phyloP scores from a whole-genome alignment of 2,888 invertebrate species.

The Acrobasis repandana region DNA sequence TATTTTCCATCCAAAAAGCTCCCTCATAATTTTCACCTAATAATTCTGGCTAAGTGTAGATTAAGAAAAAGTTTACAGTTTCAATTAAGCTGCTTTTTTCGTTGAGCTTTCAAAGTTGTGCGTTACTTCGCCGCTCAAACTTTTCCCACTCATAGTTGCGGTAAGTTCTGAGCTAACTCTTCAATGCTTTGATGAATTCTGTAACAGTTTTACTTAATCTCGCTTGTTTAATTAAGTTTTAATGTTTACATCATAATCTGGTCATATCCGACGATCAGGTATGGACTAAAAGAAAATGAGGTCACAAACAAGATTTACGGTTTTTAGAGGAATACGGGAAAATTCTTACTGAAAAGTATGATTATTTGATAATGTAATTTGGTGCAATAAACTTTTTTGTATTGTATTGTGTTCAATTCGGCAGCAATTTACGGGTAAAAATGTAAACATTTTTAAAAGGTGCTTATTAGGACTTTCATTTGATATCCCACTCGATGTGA shows the following conservation, averaged over 20 bases:
- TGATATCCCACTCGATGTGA: too few species aligned
- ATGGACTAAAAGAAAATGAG: too few species aligned
- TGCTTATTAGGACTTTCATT: too few species aligned
- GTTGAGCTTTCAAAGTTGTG: constrained; percentile 39
- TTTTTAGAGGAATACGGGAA: too few species aligned
- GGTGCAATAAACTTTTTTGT: too few species aligned
- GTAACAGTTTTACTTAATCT: constrained; percentile 40
- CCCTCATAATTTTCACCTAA: constrained; percentile 34
- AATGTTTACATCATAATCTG: not conserved
- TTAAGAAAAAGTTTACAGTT: constrained; percentile 47
- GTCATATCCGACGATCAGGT: too few species aligned
- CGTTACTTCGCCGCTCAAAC: constrained; percentile 45
- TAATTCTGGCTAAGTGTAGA: constrained; percentile 36
- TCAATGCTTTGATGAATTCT: constrained; percentile 54
- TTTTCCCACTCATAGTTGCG: constrained; percentile 53
- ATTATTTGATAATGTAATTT: too few species aligned
- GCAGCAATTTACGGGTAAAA: too few species aligned
- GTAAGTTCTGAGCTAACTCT: constrained; percentile 53
- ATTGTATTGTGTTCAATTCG: too few species aligned
- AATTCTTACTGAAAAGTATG: too few species aligned
- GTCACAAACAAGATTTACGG: too few species aligned
- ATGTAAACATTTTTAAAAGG: too few species aligned
- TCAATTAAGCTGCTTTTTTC: constrained; percentile 48
- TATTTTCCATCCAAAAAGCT: not conserved
- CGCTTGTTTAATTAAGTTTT: constrained; percentile 21